Conservation (phyloP, 1,140 invertebrate species). For the Dreissena polymorpha region DNA sequence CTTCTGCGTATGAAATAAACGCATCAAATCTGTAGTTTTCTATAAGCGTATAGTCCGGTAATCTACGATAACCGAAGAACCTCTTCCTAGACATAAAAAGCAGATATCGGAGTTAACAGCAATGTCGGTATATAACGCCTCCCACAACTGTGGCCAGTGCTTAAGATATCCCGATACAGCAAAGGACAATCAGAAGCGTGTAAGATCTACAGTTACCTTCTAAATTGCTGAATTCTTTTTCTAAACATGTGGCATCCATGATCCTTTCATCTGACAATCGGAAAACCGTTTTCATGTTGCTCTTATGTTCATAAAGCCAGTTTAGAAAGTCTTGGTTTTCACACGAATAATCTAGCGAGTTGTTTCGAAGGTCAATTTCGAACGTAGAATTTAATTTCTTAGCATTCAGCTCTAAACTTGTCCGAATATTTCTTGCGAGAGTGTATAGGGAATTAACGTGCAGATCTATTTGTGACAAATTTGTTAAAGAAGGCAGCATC, state of each 20-base stretch:
- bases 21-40: too few relatives aligned
- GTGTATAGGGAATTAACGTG: too few relatives aligned
- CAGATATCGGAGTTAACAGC: too few relatives aligned
- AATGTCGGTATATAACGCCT: too few relatives aligned
- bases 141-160: too few relatives aligned
- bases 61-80: too few relatives aligned
- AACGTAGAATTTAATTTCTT: neutral
- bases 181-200: too few relatives aligned
- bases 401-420: neutral
- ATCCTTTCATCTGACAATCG: neutral
- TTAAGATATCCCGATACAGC: too few relatives aligned
- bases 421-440: neutral
- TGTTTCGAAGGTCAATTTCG: constrained; percentile 19
- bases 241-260: neutral
- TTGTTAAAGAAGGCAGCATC: neutral
- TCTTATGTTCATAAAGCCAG: constrained; percentile 16
- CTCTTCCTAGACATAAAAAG: too few relatives aligned
- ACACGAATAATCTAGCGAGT: too few relatives aligned
- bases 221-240: neutral
- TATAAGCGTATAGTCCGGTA: too few relatives aligned
- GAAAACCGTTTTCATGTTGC: neutral
- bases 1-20: constrained; percentile 60
- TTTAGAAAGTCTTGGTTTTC: too few relatives aligned
- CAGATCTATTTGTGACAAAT: constrained; percentile 12
- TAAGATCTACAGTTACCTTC: constrained; percentile 4